phyloP scores from a whole-genome alignment of 2,113 vertebrate genomes.

The Leucoraja erinaceus region DNA sequence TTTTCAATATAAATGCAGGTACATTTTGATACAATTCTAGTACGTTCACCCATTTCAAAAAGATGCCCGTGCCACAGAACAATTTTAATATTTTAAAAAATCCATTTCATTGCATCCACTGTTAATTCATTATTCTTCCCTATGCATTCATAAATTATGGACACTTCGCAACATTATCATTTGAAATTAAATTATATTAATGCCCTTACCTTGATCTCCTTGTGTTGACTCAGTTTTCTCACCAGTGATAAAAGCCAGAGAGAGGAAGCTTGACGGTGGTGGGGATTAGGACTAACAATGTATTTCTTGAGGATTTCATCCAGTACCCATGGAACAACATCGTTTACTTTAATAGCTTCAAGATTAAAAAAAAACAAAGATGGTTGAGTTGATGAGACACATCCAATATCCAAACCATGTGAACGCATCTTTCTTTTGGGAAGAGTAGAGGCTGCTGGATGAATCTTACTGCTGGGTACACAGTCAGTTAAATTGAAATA shows the following conservation, averaged over 20 bases:
- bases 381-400: background rate
- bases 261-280: conserved; percentile 85
- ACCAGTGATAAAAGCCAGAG: conserved; percentile 94
- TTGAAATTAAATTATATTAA: background rate
- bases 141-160: background rate
- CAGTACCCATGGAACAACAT: conserved; percentile 84
- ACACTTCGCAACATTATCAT: background rate
- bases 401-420: background rate
- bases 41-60: background rate
- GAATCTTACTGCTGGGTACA: too few relatives aligned
- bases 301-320: conserved; percentile 78
- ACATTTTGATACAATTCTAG: background rate
- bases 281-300: conserved; percentile 82
- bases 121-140: background rate
- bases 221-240: conserved; percentile 80
- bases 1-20: background rate
- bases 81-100: background rate
- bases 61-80: background rate
- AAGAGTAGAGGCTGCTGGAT: background rate
- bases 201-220: conserved; percentile 76
- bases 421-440: background rate
- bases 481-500: too few relatives aligned
- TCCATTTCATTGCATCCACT: background rate
- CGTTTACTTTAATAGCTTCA: conserved; percentile 76
- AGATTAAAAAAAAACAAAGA: background rate